These are phyloP conservation scores for Clarias magur DNA, from an alignment of 2,113 vertebrate species.

Conservation along the genomic window DNA sequence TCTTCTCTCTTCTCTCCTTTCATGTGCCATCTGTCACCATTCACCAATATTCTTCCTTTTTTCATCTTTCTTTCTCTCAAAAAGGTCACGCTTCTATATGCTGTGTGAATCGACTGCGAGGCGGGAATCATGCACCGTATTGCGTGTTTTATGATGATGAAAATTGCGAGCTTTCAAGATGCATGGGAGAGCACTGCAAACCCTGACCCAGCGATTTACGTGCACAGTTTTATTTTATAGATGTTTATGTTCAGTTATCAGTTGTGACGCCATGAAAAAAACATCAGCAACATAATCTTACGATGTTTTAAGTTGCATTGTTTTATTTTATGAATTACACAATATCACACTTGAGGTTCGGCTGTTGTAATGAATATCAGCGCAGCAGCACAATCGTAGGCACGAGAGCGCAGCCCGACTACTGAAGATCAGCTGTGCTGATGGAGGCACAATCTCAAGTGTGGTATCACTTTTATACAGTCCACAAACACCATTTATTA, in stretches of 20 bases:
- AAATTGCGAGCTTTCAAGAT: neutral
- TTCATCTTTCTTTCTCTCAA: constrained; percentile 9
- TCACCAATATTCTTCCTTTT: constrained; percentile 56
- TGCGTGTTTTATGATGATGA: constrained; percentile 41
- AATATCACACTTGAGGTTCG: neutral
- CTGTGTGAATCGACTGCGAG: constrained; percentile 32
- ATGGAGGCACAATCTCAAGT: too few species aligned
- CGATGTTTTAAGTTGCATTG: neutral
- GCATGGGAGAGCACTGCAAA: neutral
- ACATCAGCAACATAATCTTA: too few species aligned
- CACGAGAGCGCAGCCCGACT: too few species aligned
- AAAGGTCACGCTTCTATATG: constrained; percentile 52
- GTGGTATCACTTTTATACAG: too few species aligned
- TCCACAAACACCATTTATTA: too few species aligned
- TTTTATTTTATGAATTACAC: neutral
- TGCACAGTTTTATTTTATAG: neutral
- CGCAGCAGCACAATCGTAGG: too few species aligned
- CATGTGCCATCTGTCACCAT: constrained; percentile 69
- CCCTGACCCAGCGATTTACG: neutral
- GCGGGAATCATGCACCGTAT: constrained; percentile 53
- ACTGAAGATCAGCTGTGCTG: too few species aligned
- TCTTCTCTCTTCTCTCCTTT: constrained; percentile 59
- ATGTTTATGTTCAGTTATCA: neutral
- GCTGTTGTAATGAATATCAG: too few species aligned
- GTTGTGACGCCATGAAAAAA: neutral